Evolutionary conservation across 53 echinoderm and acorn worm species (phyloP).

Genomic region (Arbacia lixula): DNA sequence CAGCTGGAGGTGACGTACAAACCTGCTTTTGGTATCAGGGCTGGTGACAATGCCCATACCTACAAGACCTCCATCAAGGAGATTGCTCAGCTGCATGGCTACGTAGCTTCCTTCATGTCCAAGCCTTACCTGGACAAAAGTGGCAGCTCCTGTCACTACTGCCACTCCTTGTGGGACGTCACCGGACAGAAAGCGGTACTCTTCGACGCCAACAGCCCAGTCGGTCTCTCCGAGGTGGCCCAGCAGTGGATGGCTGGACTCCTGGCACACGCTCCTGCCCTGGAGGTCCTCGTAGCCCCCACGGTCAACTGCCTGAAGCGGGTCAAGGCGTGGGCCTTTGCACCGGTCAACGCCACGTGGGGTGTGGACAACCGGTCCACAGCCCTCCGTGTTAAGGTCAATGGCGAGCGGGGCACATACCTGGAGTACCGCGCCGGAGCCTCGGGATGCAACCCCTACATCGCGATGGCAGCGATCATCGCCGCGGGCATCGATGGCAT

Average conservation of each 20-base stretch:
- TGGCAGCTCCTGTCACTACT: conserved; percentile 63
- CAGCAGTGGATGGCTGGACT: conserved; percentile 85
- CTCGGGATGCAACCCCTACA: conserved; percentile 63
- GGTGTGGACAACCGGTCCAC: conserved; percentile 69
- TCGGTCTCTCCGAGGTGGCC: conserved; percentile 65
- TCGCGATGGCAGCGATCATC: conserved; percentile 65
- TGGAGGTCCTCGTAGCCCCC: conserved; percentile 60
- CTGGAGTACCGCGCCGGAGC: conserved; percentile 72
- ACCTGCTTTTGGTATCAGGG: conserved; percentile 75
- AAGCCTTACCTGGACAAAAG: conserved; percentile 60
- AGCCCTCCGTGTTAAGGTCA: conserved; percentile 54
- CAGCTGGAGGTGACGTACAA: conserved; percentile 72
- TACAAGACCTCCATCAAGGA: conserved; percentile 78
- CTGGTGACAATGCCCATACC: conserved; percentile 76
- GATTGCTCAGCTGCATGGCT: conserved; percentile 70
- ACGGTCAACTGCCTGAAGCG: conserved; percentile 72
- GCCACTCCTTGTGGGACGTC: conserved; percentile 73
- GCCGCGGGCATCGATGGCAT: conserved; percentile 78
- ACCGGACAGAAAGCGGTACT: conserved; percentile 44
- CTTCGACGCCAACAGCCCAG: conserved; percentile 47
- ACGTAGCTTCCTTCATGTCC: conserved; percentile 62
- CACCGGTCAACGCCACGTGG: conserved; percentile 69
- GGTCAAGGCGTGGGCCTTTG: conserved; percentile 23
- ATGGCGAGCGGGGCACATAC: conserved; percentile 74
- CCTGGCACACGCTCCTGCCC: conserved; percentile 71